These are phyloP conservation scores for Drosophila takahashii DNA, from an alignment of 1,140 invertebrate genomes.

Conservation along the genomic window DNA sequence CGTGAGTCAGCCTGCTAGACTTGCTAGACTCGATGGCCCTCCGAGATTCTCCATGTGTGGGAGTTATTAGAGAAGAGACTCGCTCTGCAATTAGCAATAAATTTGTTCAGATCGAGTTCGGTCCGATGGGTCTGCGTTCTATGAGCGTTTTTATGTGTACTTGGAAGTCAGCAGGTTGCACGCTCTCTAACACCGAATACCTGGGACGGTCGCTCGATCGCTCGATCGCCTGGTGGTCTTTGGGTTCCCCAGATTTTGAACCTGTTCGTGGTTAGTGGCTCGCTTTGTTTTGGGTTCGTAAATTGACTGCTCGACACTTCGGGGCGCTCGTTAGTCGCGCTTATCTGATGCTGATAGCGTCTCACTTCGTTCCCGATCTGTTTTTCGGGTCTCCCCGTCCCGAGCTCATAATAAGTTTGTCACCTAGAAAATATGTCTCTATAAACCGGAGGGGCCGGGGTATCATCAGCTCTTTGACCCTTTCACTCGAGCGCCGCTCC, in stretches of 20 bases:
- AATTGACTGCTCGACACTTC: constrained; percentile 80
- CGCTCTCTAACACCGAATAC: constrained; percentile 30
- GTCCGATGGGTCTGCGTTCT: constrained; percentile 1
- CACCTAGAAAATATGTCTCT: constrained; percentile 82
- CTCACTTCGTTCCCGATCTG: constrained; percentile 62
- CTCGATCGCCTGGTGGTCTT: constrained; percentile 59
- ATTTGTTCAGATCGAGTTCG: constrained; percentile 56
- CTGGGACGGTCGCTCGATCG: constrained; percentile 1
- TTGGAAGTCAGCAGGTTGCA: constrained; percentile 79
- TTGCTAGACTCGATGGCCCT: constrained; percentile 16
- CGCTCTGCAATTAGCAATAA: constrained; percentile 79
- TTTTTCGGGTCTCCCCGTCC: constrained; percentile 7
- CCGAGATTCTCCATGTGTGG: constrained; percentile 52
- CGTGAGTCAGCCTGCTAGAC: constrained; percentile 35
- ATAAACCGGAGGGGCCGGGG: constrained; percentile 25
- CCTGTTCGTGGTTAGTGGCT: constrained; percentile 53
- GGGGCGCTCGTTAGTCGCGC: constrained; percentile 59
- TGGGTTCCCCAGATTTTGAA: constrained; percentile 37
- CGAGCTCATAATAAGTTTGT: constrained; percentile 76
- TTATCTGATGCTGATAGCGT: constrained; percentile 79
- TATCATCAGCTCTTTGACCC: constrained; percentile 48
- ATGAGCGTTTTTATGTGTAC: constrained; percentile 63
- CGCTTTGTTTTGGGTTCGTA: constrained; percentile 80
- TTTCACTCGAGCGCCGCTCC: constrained; percentile 71
- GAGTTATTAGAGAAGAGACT: constrained; percentile 43